Percentiles rank a stretch among this genome's conserved stretches.
Evolutionary conservation across 2,888 invertebrate species (phyloP).

Genomic region (Eilema caniola): DNA sequence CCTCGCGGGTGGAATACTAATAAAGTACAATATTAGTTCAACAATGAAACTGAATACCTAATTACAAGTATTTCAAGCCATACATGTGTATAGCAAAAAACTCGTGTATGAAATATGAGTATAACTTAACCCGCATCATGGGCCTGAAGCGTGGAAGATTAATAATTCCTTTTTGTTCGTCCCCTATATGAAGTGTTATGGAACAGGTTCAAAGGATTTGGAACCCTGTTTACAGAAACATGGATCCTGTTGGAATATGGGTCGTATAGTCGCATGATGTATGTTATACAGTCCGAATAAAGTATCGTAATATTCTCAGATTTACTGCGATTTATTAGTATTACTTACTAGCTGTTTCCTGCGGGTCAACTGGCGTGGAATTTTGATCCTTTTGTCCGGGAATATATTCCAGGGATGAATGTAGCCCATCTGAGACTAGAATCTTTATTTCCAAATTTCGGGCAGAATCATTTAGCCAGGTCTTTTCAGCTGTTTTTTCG

Average conservation of each 20-base stretch:
- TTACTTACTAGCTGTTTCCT: background rate
- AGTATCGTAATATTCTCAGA: background rate
- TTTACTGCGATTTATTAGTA: background rate
- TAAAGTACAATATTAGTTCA: no score
- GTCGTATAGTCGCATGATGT: background rate
- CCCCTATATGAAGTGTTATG: conserved; percentile 24
- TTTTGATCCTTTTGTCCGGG: no score
- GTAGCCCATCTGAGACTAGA: no score
- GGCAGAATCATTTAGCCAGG: no score
- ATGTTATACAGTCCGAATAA: conserved; percentile 2
- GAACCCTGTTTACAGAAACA: conserved; percentile 33
- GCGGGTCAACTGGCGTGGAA: no score
- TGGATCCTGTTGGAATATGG: conserved; percentile 11
- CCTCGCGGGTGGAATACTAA: no score
- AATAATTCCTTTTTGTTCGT: conserved; percentile 21
- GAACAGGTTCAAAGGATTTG: conserved; percentile 30
- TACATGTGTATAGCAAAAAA: background rate
- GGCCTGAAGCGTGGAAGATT: conserved; percentile 18
- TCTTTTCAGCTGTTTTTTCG: no score
- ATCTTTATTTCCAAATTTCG: no score
- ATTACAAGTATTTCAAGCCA: conserved; percentile 13
- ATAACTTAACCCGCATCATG: conserved; percentile 10
- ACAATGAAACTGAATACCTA: background rate
- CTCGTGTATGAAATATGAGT: background rate
- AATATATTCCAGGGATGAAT: no score